These are phyloP conservation scores for Oryzias curvinotus DNA, from an alignment of 2,113 vertebrate species.

Conservation along the genomic window DNA sequence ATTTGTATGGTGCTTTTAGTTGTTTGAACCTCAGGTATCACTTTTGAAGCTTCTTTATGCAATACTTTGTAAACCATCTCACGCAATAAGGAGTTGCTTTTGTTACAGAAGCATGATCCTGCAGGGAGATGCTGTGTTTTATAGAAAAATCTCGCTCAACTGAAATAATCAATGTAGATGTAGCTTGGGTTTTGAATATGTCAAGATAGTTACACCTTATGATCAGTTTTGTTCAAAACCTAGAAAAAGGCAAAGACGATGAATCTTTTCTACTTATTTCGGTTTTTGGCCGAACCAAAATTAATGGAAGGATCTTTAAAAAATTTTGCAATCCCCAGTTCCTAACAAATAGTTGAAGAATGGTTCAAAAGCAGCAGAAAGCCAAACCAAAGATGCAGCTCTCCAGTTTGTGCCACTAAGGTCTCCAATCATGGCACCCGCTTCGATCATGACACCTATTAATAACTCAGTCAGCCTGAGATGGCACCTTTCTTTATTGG, in stretches of 20 bases:
- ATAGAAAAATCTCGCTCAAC: too few relatives aligned
- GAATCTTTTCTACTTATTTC: constrained; percentile 9
- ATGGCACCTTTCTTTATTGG: constrained; percentile 63
- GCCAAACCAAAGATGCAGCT: constrained; percentile 45
- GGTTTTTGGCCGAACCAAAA: constrained; percentile 37
- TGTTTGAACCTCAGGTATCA: too few relatives aligned
- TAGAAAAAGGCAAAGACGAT: constrained; percentile 36
- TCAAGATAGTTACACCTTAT: too few relatives aligned
- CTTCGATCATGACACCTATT: constrained; percentile 60
- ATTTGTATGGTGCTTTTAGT: too few relatives aligned
- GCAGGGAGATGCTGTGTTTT: too few relatives aligned
- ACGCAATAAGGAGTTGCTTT: too few relatives aligned
- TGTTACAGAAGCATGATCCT: too few relatives aligned
- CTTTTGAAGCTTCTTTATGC: too few relatives aligned
- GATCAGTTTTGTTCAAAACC: constrained; percentile 25
- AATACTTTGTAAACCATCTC: too few relatives aligned
- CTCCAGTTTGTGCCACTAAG: constrained; percentile 33
- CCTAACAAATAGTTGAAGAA: constrained; percentile 53
- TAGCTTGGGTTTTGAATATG: too few relatives aligned
- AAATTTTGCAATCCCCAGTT: constrained; percentile 51
- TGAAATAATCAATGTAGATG: too few relatives aligned
- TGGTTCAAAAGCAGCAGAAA: constrained; percentile 47
- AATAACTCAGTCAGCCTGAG: constrained; percentile 55
- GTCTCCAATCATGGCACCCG: constrained; percentile 51
- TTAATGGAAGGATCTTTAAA: constrained; percentile 35